Percentiles rank a stretch among this genome's conserved stretches.
Evolutionary conservation across 2,113 vertebrate species (phyloP).

Genomic region (Calypte anna): DNA sequence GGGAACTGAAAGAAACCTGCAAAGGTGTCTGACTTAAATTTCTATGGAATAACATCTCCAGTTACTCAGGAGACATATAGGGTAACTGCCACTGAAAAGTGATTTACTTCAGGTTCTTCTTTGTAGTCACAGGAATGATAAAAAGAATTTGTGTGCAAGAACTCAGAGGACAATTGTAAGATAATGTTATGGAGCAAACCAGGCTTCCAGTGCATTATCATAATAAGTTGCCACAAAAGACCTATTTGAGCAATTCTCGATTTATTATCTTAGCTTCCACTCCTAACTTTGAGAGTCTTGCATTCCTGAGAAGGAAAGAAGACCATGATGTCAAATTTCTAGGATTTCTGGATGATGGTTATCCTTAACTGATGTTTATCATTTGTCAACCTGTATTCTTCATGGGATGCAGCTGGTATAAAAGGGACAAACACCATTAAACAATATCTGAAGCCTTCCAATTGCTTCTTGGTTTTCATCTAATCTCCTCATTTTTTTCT

Average conservation of each 20-base stretch:
- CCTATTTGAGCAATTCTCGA: not conserved
- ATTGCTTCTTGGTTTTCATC: not conserved
- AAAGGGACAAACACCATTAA: not conserved
- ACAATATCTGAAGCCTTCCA: not conserved
- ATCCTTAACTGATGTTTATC: not conserved
- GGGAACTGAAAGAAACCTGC: not conserved
- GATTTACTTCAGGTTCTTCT: accelerated
- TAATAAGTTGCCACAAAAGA: not conserved
- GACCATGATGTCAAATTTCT: not conserved
- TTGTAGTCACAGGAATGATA: not conserved
- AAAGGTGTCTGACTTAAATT: not conserved
- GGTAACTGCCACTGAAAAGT: not conserved
- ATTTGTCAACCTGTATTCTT: not conserved
- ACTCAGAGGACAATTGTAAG: not conserved
- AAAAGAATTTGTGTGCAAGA: not conserved
- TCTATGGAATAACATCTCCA: not conserved
- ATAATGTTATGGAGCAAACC: not conserved
- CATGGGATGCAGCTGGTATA: not conserved
- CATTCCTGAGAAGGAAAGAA: not conserved
- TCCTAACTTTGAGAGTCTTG: not conserved
- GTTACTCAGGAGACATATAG: not conserved
- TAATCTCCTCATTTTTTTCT: not conserved
- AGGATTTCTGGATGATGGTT: not conserved
- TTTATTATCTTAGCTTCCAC: not conserved
- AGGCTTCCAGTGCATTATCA: not conserved